Base-by-base conservation (phyloP, 1,140 invertebrate genomes). In the Micrasema longulum region DNA sequence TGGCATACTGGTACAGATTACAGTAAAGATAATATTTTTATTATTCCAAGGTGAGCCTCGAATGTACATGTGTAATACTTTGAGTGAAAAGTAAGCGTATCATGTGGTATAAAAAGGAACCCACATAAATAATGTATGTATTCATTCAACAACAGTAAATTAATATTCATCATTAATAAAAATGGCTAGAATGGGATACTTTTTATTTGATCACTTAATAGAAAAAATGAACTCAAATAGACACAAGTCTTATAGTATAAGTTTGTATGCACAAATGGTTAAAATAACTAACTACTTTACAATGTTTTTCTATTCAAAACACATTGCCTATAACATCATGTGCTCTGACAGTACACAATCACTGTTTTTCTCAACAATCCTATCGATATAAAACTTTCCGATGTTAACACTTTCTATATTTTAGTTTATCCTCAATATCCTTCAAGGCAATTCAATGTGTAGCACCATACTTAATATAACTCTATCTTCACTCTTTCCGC, bases 401-500 rank as follows among this genome's bases (percentile, higher is more conserved):
- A 71, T 75, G 69, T 52, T 64, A 36, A 35, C 16, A 62, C 57
- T 36, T 26, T 62, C 11, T 45, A 22, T 66, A 43, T 47, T 41
- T 68, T 22, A 63, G 52, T 68, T 68, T 50, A 41, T 45, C 64
- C 64, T 70, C 70, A 71, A 66, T 71, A 74, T 72, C 74, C 74
- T 48, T 72, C 74, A 75, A 75, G 74, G 74, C 74, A 75, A 72
- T 75, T 75, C 70, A 72, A 70, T 72, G 70, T 75, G 67, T 75
- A 75, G 74, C 74, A 75, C 74, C 74, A 72, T 75, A 75, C 74
- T 66, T 72, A 69, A 71, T 75, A 69, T 75, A 74, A 74, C 55
- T 65, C 67, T 75, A 72, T 63, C 62, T 71, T 57, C 73, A 67
- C 57, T 67, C 55, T 38, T 69, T 60, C 45, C 69, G 20, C 48